Evolutionary conservation across 2,888 invertebrate genomes (phyloP).

Genomic region (Timandra comae): DNA sequence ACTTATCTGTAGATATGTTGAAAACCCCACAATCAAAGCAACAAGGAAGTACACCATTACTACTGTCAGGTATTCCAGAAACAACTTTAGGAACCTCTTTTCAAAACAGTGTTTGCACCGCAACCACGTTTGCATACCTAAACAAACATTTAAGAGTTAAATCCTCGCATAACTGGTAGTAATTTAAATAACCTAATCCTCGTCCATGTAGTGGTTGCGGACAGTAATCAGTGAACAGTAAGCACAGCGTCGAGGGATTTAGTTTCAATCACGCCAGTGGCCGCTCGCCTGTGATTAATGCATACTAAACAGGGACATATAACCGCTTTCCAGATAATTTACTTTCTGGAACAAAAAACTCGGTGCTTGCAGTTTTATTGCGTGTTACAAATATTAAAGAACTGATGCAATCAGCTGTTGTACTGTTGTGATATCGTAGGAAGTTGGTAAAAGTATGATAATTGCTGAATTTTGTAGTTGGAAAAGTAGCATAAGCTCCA

Average conservation of each 20-base stretch:
- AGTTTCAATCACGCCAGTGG: constrained; percentile 68
- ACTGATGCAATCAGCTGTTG: no score
- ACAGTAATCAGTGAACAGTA: constrained; percentile 59
- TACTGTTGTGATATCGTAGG: no score
- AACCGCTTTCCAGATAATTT: constrained; percentile 37
- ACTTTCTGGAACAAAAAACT: constrained; percentile 26
- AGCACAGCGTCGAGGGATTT: constrained; percentile 59
- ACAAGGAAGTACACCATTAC: no score
- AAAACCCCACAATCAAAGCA: no score
- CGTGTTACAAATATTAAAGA: no score
- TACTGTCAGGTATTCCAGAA: no score
- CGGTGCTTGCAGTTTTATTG: background rate
- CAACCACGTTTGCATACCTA: background rate
- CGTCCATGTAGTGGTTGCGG: constrained; percentile 37
- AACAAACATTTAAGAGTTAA: constrained; percentile 16
- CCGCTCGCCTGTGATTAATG: constrained; percentile 65
- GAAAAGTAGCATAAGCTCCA: no score
- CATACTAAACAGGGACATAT: constrained; percentile 67
- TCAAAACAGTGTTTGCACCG: background rate
- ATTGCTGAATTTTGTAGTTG: no score
- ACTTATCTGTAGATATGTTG: no score
- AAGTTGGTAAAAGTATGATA: no score
- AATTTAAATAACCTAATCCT: constrained; percentile 64
- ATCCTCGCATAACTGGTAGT: constrained; percentile 30
- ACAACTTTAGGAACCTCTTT: background rate